Evolutionary conservation across 2,797 vertebrate species (phyloP).

Genomic region (Cryptoblepharus egeriae): DNA sequence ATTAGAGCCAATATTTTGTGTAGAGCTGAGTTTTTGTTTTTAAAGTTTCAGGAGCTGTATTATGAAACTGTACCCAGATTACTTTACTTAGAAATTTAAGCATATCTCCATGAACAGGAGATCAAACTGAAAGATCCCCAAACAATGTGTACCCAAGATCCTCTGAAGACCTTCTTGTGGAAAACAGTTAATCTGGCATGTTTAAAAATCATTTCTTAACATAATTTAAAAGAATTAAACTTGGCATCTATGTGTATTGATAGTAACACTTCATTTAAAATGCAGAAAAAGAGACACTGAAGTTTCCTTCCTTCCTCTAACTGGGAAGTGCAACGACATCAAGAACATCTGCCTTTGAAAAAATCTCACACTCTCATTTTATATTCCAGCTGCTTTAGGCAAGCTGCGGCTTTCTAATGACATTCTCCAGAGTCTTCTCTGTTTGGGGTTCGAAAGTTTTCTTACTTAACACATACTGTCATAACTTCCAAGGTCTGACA

Average conservation of each 20-base stretch:
- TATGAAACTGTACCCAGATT: background rate
- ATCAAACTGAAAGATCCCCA: background rate
- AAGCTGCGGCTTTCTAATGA: conserved; percentile 52
- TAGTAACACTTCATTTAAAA: background rate
- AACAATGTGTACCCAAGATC: background rate
- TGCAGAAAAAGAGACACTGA: background rate
- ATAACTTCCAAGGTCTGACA: conserved; percentile 68
- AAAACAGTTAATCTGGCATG: background rate
- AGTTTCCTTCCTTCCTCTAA: background rate
- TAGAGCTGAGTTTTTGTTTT: background rate
- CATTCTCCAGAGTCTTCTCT: conserved; percentile 71
- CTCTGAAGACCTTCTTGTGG: background rate
- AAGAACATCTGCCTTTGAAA: background rate
- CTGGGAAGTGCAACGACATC: background rate
- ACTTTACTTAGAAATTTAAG: background rate
- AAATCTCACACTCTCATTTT: conserved; percentile 43
- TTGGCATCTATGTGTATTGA: background rate
- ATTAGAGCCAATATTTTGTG: background rate
- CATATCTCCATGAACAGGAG: background rate
- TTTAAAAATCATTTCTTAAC: background rate
- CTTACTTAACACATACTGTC: conserved; percentile 66
- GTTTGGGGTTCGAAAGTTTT: conserved; percentile 71
- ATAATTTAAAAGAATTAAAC: background rate
- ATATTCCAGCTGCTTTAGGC: conserved; percentile 45
- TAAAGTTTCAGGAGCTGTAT: background rate